These are phyloP conservation scores for Apoderus coryli DNA, from an alignment of 2,888 invertebrate species.

Conservation along the genomic window DNA sequence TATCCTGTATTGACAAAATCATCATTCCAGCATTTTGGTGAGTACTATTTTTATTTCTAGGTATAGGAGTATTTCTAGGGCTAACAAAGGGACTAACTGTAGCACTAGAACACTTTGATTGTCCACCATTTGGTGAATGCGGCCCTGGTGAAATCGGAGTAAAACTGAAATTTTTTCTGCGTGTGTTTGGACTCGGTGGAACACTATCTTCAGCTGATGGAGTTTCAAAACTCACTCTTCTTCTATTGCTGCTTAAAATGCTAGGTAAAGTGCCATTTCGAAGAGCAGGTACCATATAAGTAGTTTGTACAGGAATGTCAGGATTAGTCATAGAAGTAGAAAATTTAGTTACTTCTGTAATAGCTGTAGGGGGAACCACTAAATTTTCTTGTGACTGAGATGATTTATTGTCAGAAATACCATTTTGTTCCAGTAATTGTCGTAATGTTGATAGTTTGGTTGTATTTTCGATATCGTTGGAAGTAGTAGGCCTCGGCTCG, in stretches of 20 bases:
- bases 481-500: conserved; percentile 13
- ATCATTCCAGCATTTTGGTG: conserved; percentile 34
- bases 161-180: conserved; percentile 69
- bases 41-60: conserved; percentile 45
- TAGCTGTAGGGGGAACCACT: conserved; percentile 4
- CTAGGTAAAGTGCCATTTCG: conserved; percentile 11
- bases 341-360: conserved; percentile 7
- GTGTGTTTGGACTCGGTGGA: conserved; percentile 61
- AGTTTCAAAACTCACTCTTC: conserved; percentile 44
- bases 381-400: conserved; percentile 7
- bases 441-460: conserved; percentile 57
- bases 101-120: conserved; percentile 48
- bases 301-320: conserved; percentile 7
- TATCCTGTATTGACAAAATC: conserved; percentile 15
- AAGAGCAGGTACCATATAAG: conserved; percentile 12
- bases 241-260: conserved; percentile 21
- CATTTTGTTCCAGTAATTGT: conserved; percentile 42
- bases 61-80: conserved; percentile 54
- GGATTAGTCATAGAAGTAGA: conserved; percentile 11
- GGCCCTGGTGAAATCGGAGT: conserved; percentile 75
- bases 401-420: conserved; percentile 21
- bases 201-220: conserved; percentile 26
- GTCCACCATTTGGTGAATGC: conserved; percentile 42
- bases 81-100: conserved; percentile 72
- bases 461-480: conserved; percentile 25